Evolutionary conservation across 2,888 invertebrate genomes (phyloP).

Genomic region (Leptopilina syphax): DNA sequence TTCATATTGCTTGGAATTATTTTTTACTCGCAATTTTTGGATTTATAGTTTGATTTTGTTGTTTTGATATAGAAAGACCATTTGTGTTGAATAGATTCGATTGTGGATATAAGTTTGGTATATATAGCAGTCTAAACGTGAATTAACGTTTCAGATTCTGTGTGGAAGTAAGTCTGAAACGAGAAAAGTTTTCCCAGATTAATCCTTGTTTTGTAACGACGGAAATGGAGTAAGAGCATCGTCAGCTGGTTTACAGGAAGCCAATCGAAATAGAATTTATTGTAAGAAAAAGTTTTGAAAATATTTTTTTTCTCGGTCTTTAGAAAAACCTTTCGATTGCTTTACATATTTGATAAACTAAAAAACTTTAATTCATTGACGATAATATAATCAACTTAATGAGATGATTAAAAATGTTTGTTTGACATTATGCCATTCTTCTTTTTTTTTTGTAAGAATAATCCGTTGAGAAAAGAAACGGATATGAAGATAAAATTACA

Average conservation of each 20-base stretch:
- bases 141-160: constrained; percentile 59
- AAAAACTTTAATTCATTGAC: too few relatives aligned
- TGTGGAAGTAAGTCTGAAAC: constrained; percentile 58
- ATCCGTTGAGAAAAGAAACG: neutral
- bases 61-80: neutral
- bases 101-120: constrained; percentile 62
- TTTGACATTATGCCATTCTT: too few relatives aligned
- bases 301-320: too few relatives aligned
- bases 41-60: neutral
- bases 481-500: too few relatives aligned
- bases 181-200: constrained; percentile 68
- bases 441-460: too few relatives aligned
- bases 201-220: constrained; percentile 66
- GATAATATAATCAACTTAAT: too few relatives aligned
- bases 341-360: too few relatives aligned
- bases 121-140: constrained; percentile 50
- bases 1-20: neutral
- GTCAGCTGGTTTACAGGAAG: constrained; percentile 56
- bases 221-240: constrained; percentile 65
- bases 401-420: too few relatives aligned
- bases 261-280: constrained; percentile 48
- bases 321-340: too few relatives aligned
- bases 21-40: too few relatives aligned
- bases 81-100: neutral
- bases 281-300: neutral